Conservation (phyloP, 2,797 vertebrate genomes). For the Tinamus major region DNA sequence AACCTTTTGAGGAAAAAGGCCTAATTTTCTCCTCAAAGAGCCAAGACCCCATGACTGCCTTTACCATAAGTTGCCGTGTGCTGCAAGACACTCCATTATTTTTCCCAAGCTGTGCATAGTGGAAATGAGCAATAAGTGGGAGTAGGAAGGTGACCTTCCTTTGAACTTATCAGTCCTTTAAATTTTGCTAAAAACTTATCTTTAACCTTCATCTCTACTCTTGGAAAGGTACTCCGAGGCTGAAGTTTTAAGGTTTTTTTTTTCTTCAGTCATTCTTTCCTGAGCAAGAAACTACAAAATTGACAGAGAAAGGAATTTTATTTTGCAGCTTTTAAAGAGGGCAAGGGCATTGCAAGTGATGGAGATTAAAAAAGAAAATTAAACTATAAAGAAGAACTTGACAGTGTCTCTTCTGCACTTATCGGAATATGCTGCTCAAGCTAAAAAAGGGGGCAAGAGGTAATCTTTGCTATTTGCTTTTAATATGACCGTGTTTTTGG, state of each 20-base stretch:
- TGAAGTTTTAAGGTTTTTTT: not conserved
- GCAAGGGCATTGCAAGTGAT: slow-evolving; percentile 68
- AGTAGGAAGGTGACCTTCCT: not conserved
- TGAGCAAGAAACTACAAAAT: slow-evolving; percentile 25
- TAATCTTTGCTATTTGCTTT: slow-evolving; percentile 74
- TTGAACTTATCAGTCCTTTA: not conserved
- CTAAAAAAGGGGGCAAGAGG: slow-evolving; percentile 71
- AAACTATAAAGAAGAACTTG: slow-evolving; percentile 77
- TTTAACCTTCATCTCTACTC: not conserved
- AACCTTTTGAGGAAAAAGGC: not conserved
- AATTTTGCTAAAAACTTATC: not conserved
- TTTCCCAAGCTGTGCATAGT: not conserved
- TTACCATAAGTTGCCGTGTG: not conserved
- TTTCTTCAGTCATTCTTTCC: not conserved
- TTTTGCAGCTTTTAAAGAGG: slow-evolving; percentile 61
- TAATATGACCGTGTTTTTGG: slow-evolving; percentile 74
- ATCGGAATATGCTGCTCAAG: slow-evolving; percentile 72
- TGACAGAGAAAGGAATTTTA: slow-evolving; percentile 47
- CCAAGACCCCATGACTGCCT: not conserved
- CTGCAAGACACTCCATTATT: not conserved
- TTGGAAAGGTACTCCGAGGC: not conserved
- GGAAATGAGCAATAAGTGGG: slow-evolving; percentile 8
- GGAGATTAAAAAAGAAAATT: slow-evolving; percentile 61
- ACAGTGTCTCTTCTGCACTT: slow-evolving; percentile 74
- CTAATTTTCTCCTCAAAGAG: not conserved